A percentile compares a stretch with the other conserved stretches of the same genome.
These are phyloP conservation scores for Sphaerophoria rueppellii DNA, from an alignment of 2,888 invertebrate genomes.

Conservation along the genomic window DNA sequence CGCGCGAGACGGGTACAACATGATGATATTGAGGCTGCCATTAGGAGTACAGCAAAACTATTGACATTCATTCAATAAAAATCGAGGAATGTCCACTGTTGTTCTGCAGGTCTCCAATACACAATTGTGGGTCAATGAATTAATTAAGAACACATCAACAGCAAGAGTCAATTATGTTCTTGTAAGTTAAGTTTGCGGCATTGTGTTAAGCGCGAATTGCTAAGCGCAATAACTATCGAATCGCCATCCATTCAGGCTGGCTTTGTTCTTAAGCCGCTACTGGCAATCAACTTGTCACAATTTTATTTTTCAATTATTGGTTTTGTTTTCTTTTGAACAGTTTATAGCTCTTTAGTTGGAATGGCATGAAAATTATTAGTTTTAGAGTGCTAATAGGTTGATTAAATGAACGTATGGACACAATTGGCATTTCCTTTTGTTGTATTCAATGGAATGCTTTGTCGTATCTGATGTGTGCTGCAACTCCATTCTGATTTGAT, in stretches of 20 bases:
- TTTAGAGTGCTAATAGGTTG: slow-evolving; percentile 10
- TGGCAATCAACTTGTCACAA: slow-evolving; percentile 33
- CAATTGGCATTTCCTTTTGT: background rate
- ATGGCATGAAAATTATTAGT: slow-evolving; percentile 9
- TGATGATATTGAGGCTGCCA: background rate
- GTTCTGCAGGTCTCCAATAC: background rate
- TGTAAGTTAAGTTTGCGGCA: background rate
- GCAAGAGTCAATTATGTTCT: slow-evolving; percentile 26
- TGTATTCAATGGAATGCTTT: background rate
- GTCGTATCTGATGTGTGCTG: background rate
- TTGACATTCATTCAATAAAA: slow-evolving; percentile 47
- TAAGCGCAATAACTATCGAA: slow-evolving; percentile 20
- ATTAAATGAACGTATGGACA: background rate
- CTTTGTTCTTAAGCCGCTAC: slow-evolving; percentile 49
- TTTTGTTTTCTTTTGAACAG: background rate
- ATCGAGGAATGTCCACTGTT: slow-evolving; percentile 40
- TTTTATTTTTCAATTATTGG: background rate
- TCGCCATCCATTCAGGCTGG: background rate
- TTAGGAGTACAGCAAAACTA: slow-evolving; percentile 28
- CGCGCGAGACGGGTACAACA: background rate
- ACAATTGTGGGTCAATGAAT: slow-evolving; percentile 70
- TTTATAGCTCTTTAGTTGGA: background rate
- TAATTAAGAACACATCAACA: slow-evolving; percentile 50
- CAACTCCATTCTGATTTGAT: background rate
- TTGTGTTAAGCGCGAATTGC: slow-evolving; percentile 15